A percentile compares a stretch with the other conserved stretches of the same genome.
phyloP scores from a whole-genome alignment of 2,888 invertebrate genomes.

The Podotricha telesiphe region DNA sequence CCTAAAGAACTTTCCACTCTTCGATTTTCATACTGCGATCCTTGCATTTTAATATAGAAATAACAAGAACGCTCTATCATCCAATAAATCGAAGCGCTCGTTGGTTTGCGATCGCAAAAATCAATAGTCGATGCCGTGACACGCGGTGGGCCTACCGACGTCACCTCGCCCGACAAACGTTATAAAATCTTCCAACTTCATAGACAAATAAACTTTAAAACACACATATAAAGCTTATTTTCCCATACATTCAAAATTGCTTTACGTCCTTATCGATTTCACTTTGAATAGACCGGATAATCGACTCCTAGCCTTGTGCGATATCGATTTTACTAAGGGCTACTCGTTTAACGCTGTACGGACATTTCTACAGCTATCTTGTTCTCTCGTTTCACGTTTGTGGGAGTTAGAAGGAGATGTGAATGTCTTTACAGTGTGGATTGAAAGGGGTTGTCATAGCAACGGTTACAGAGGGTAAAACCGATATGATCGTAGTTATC shows the following conservation, averaged over 20 bases:
- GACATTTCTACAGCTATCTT: conserved; percentile 51
- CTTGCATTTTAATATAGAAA: not conserved
- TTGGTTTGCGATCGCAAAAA: conserved; percentile 65
- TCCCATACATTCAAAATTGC: not conserved
- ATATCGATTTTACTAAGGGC: conserved; percentile 81
- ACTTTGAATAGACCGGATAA: conserved; percentile 65
- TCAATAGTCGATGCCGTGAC: conserved; percentile 74
- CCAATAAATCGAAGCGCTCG: conserved; percentile 72
- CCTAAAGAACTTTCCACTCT: too few relatives aligned
- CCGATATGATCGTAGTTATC: conserved; percentile 65
- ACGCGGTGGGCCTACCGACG: conserved; percentile 49
- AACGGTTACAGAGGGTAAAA: conserved; percentile 73
- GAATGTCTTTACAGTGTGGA: conserved; percentile 38
- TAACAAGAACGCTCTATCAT: conserved; percentile 36
- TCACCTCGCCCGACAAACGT: conserved; percentile 2
- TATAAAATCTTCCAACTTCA: conserved; percentile 5
- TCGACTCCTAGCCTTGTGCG: conserved; percentile 84
- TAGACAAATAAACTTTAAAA: conserved; percentile 37
- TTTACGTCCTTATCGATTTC: conserved; percentile 49
- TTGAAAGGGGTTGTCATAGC: conserved; percentile 67
- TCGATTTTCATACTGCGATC: too few relatives aligned
- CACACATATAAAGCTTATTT: conserved; percentile 28
- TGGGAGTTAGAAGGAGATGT: conserved; percentile 53
- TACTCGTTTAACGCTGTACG: conserved; percentile 60
- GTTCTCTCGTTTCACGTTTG: conserved; percentile 46